phyloP scores from a whole-genome alignment of 2,797 vertebrate genomes.

The Brachymystax lenok region DNA sequence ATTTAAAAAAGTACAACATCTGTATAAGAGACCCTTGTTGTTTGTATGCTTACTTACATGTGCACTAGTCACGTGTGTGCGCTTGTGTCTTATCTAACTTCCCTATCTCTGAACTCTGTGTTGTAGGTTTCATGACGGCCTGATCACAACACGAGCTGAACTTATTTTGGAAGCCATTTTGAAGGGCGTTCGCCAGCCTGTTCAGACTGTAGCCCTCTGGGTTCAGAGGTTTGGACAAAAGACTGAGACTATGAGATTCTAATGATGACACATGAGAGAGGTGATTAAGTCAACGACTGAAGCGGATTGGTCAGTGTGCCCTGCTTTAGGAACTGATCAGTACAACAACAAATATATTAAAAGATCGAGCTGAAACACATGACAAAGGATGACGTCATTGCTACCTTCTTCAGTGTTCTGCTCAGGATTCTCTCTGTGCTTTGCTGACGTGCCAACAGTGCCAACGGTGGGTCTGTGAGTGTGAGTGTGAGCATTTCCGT shows the following conservation, averaged over 20 bases:
- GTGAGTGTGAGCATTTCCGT: constrained; percentile 4
- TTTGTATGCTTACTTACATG: constrained; percentile 11
- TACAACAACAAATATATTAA: constrained; percentile 8
- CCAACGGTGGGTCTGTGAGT: constrained; percentile 38
- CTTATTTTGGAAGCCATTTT: constrained; percentile 57
- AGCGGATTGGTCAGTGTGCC: constrained; percentile 16
- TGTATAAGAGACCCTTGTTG: background rate
- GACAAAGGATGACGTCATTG: constrained; percentile 11
- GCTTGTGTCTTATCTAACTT: constrained; percentile 7
- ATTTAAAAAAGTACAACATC: background rate
- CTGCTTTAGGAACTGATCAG: constrained; percentile 31
- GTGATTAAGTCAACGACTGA: background rate
- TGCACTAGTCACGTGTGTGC: background rate
- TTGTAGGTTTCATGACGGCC: constrained; percentile 80
- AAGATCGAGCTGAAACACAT: constrained; percentile 1
- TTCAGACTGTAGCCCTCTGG: constrained; percentile 45
- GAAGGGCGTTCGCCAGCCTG: background rate
- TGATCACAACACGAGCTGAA: constrained; percentile 77
- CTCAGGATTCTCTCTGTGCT: constrained; percentile 49
- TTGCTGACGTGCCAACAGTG: constrained; percentile 64
- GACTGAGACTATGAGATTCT: constrained; percentile 29
- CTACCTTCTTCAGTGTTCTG: constrained; percentile 20
- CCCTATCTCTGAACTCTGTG: constrained; percentile 32
- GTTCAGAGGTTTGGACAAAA: constrained; percentile 43
- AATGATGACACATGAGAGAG: constrained; percentile 24